phyloP scores from a whole-genome alignment of 2,113 vertebrate species.

The Calidris pugnax region DNA sequence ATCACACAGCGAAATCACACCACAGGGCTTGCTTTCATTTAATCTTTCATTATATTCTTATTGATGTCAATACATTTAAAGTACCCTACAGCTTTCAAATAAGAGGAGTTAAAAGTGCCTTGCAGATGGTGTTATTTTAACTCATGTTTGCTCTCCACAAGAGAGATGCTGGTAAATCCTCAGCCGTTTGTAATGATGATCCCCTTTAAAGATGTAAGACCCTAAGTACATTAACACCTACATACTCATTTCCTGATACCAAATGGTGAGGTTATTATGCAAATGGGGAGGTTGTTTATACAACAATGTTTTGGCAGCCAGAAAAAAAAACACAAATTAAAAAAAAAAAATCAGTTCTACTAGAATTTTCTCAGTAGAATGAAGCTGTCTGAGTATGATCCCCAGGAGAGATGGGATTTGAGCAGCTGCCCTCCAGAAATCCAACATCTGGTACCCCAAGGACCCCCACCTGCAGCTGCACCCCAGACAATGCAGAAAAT shows the following conservation, averaged over 20 bases:
- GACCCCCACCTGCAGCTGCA: background rate
- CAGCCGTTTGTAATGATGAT: background rate
- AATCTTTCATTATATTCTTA: background rate
- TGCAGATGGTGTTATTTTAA: constrained; percentile 4
- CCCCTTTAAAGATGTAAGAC: background rate
- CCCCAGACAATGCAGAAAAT: background rate
- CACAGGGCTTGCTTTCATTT: background rate
- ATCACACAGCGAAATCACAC: background rate
- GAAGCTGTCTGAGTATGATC: background rate
- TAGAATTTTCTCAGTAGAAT: background rate
- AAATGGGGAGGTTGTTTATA: background rate
- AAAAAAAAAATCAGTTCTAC: background rate
- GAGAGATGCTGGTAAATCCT: background rate
- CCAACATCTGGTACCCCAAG: background rate
- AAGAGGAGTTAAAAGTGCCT: background rate
- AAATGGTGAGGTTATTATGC: background rate
- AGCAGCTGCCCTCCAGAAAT: background rate
- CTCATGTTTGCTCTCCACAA: background rate
- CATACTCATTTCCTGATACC: background rate
- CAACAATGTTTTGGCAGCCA: background rate
- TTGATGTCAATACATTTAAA: background rate
- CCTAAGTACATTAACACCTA: background rate
- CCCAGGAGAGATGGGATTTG: background rate
- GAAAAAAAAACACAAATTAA: background rate
- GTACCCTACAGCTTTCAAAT: background rate